A percentile compares a stretch with the other conserved stretches of the same genome.
phyloP scores from a whole-genome alignment of 2,797 vertebrate genomes.

The Trichosurus vulpecula region DNA sequence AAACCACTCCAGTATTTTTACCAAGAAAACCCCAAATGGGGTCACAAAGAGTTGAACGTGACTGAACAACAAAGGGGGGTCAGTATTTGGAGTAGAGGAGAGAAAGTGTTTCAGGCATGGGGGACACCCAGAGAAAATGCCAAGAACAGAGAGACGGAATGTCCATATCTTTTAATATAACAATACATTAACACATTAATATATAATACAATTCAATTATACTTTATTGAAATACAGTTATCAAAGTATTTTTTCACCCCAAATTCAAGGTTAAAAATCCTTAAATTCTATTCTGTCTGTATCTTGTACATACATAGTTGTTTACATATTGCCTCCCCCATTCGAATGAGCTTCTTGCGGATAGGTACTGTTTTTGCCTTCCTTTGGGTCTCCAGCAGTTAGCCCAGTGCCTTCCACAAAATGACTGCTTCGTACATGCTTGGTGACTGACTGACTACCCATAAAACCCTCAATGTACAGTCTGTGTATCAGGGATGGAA shows the following conservation, averaged over 20 bases:
- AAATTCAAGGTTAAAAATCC: background rate
- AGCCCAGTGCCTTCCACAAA: background rate
- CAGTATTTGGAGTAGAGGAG: background rate
- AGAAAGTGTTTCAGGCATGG: background rate
- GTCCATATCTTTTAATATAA: background rate
- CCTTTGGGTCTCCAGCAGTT: background rate
- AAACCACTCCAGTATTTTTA: background rate
- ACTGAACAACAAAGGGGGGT: background rate
- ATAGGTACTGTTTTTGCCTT: background rate
- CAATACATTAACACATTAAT: background rate
- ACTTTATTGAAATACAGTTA: background rate
- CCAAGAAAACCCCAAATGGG: background rate
- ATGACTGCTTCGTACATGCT: background rate
- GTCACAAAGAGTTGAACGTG: background rate
- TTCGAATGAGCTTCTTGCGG: background rate
- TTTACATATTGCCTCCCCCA: background rate
- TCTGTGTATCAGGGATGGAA: background rate
- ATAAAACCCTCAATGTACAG: background rate
- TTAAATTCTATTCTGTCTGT: background rate
- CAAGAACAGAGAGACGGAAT: background rate
- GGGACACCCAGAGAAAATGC: background rate
- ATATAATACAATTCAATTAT: background rate
- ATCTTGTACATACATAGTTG: background rate
- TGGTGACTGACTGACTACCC: background rate
- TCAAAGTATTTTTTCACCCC: background rate